Base-by-base conservation (phyloP, 2,113 vertebrate genomes). In the Penelope pileata region DNA sequence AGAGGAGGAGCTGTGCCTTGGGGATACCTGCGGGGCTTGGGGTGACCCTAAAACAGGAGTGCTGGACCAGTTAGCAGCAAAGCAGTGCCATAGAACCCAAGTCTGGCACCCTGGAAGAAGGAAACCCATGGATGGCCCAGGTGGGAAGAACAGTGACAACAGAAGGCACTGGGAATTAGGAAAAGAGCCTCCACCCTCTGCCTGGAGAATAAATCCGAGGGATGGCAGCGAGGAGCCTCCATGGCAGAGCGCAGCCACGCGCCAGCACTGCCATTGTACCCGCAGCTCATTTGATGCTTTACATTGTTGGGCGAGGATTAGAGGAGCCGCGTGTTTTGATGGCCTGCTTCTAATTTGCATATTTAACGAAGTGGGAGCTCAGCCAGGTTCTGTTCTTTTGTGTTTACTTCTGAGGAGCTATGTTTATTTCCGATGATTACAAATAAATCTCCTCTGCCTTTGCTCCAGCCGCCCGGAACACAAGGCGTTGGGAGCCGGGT, bases 381-480 rank as follows among this genome's bases (percentile, higher is more conserved):
- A 84, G 97, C 98, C 98, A 98, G 97, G 90, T 96, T 97, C 94
- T 96, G 88, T 96, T 98, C 96, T 97, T 98, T 97, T 98, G 97
- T 98, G 95, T 98, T 97, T 97, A 97, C 95, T 97, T 97, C 95
- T 85, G 94, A 96, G 96, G 94, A 96, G 97, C 95, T 85, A 80
- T 97, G 97, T 97, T 98, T 98, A 95, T 98, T 98, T 97, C 95
- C 74, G 45, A 96, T 97, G 97, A 98, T 98, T 97, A 97, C 96
- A 97, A 98, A 98, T 98, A 98, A 97, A 98, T 97, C 96, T 97
- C 95, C 15, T 83, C 96, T 97, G 95, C 91, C 95, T 96, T 92
- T 96, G 91, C 93, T 95, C 83, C 95, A 83, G 83, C 78, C 15
- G 42, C 94, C 82, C 24, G 30, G 43, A 81, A 94, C 95, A 93